Conservation (phyloP, 2,797 vertebrate genomes). For the Platalea minor region DNA sequence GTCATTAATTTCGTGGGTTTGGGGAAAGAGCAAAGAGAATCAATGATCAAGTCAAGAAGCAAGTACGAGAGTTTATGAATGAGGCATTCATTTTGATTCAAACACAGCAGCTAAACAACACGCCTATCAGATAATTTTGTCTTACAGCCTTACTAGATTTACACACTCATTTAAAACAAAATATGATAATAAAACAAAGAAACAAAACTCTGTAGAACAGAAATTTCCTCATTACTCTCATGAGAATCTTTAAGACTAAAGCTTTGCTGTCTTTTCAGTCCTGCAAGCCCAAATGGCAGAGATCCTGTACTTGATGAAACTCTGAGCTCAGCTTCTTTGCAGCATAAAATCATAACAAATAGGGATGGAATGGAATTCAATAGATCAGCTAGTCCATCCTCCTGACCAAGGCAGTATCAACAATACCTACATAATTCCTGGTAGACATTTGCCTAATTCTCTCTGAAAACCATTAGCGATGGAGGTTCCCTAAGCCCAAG, state of each 20-base stretch:
- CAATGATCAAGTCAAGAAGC: neutral
- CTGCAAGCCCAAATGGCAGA: neutral
- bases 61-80: neutral
- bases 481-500: neutral
- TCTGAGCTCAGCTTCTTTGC: neutral
- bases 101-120: neutral
- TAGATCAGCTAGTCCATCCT: neutral
- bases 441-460: neutral
- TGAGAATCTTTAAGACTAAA: neutral
- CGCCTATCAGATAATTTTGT: neutral
- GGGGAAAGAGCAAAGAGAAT: neutral
- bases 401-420: neutral
- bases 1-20: constrained; percentile 8
- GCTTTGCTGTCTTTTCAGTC: neutral
- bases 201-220: neutral
- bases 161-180: neutral
- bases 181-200: neutral
- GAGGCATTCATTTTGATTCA: neutral
- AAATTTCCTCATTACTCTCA: neutral
- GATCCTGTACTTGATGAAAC: neutral
- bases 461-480: neutral
- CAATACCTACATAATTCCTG: neutral
- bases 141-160: neutral
- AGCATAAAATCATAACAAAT: neutral
- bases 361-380: neutral